Evolutionary conservation across 1,140 invertebrate species (phyloP).

Genomic region (Ceratina australensis): DNA sequence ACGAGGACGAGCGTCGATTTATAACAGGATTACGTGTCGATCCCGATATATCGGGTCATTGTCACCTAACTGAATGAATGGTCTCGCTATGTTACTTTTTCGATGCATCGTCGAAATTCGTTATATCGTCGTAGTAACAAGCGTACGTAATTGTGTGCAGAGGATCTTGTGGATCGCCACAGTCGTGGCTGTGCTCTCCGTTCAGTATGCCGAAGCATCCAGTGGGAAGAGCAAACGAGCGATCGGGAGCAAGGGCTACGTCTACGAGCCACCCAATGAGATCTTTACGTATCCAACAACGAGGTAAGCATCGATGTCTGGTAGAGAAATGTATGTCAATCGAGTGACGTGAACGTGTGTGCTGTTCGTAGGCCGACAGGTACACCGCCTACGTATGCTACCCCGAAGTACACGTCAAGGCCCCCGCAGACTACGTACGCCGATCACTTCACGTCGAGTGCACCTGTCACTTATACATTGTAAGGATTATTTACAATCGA

Average conservation of each 20-base stretch:
- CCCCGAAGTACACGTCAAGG: too few species aligned
- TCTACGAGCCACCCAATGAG: constrained; percentile 61
- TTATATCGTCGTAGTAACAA: not conserved
- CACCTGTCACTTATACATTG: too few species aligned
- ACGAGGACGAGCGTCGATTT: constrained; percentile 48
- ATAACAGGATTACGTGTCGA: constrained; percentile 29
- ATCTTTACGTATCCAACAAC: constrained; percentile 65
- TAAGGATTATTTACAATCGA: too few species aligned
- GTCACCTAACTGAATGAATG: not conserved
- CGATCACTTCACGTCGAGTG: too few species aligned
- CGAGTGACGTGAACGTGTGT: too few species aligned
- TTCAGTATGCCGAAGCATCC: constrained; percentile 63
- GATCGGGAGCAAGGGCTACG: constrained; percentile 71
- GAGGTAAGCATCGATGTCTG: constrained; percentile 58
- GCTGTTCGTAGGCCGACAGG: not conserved
- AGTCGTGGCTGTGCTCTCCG: constrained; percentile 68
- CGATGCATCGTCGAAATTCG: not conserved
- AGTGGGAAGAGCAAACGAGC: constrained; percentile 67
- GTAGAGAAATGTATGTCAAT: too few species aligned
- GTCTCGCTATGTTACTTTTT: too few species aligned
- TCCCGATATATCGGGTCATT: constrained; percentile 4
- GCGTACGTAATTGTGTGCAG: constrained; percentile 58
- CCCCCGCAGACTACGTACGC: not conserved
- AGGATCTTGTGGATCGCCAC: constrained; percentile 69
- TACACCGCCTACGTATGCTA: constrained; percentile 3